Evolutionary conservation across 2,888 invertebrate genomes (phyloP).

Genomic region (Tenthredo distinguenda): DNA sequence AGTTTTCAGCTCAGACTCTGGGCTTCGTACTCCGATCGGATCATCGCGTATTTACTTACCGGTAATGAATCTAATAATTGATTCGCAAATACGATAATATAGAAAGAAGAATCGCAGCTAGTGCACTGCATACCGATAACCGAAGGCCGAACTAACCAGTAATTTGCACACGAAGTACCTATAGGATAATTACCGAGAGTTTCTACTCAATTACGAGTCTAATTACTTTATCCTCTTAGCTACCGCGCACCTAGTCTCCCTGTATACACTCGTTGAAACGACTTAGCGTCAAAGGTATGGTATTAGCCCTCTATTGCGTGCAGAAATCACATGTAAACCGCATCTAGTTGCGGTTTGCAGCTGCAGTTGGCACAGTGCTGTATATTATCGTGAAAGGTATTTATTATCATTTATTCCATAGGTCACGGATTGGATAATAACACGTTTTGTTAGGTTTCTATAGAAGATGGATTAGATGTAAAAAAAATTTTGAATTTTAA

Average conservation of each 20-base stretch:
- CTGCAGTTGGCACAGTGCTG: background rate
- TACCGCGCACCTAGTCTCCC: conserved; percentile 15
- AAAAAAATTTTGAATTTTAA: background rate
- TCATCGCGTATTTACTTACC: background rate
- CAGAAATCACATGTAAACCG: conserved; percentile 28
- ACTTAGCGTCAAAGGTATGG: conserved; percentile 30
- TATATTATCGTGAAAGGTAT: conserved; percentile 21
- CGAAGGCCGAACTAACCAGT: background rate
- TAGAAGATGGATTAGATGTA: background rate
- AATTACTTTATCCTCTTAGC: conserved; percentile 45
- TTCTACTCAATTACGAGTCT: conserved; percentile 43
- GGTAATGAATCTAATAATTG: background rate
- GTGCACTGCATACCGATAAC: background rate
- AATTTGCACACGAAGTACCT: conserved; percentile 11
- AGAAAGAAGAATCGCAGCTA: background rate
- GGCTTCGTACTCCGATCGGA: background rate
- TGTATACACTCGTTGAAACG: conserved; percentile 12
- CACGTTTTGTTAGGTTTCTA: background rate
- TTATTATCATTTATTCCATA: conserved; percentile 25
- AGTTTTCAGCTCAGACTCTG: background rate
- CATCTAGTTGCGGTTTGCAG: background rate
- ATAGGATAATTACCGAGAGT: conserved; percentile 35
- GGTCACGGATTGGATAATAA: conserved; percentile 36
- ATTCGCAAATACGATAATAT: too few species aligned
- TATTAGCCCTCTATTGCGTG: conserved; percentile 37